Percentiles rank a stretch among this genome's conserved stretches.
These are phyloP conservation scores for Euthynnus affinis DNA, from an alignment of 2,797 vertebrate species.

Conservation along the genomic window DNA sequence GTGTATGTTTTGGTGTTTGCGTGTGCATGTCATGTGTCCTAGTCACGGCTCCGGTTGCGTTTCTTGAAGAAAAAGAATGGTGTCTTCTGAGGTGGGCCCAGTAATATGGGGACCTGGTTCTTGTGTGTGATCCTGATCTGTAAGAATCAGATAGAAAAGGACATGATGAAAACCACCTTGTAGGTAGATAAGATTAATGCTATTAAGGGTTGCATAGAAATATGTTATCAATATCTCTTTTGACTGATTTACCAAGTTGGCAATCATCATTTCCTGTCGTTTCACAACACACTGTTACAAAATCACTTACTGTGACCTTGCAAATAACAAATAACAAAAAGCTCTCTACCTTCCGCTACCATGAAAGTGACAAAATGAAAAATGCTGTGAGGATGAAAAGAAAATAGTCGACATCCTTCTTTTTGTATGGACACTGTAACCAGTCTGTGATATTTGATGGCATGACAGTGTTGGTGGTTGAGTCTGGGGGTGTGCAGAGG, in stretches of 20 bases:
- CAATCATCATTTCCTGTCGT: slow-evolving; percentile 36
- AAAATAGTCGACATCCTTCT: slow-evolving; percentile 33
- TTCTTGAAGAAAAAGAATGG: slow-evolving; percentile 95
- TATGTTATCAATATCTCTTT: neutral
- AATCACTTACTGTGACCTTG: slow-evolving; percentile 51
- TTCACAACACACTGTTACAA: slow-evolving; percentile 27
- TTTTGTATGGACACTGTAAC: slow-evolving; percentile 11
- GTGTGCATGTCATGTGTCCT: slow-evolving; percentile 51
- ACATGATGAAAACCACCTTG: neutral
- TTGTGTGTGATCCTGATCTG: slow-evolving; percentile 95
- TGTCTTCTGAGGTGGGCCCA: slow-evolving; percentile 93
- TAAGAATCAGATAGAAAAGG: slow-evolving; percentile 45
- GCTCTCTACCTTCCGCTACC: neutral
- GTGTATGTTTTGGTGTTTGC: slow-evolving; percentile 14
- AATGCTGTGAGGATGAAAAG: slow-evolving; percentile 50
- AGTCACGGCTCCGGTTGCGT: slow-evolving; percentile 91
- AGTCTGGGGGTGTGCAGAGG: slow-evolving; percentile 41
- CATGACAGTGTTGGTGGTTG: slow-evolving; percentile 39
- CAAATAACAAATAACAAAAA: slow-evolving; percentile 51
- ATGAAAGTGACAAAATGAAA: slow-evolving; percentile 13
- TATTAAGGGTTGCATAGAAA: neutral
- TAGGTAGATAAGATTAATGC: neutral
- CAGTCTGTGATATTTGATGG: slow-evolving; percentile 25
- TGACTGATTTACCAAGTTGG: slow-evolving; percentile 28
- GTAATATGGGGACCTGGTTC: slow-evolving; percentile 95